Conservation (phyloP, 2,113 vertebrate species). For the Glaucomys volans region DNA sequence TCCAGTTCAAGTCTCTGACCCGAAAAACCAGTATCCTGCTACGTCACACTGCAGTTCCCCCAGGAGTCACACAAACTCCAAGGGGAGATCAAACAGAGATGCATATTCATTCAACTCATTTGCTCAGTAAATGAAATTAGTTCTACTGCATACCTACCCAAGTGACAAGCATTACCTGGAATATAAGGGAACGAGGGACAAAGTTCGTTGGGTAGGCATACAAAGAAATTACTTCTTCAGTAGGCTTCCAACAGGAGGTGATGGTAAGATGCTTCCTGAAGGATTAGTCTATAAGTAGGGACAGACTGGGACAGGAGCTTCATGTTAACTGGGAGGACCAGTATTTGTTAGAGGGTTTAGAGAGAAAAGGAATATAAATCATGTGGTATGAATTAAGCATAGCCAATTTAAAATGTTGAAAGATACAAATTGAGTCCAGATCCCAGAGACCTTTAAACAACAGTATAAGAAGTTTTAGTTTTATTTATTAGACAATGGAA, state of each 20-base stretch:
- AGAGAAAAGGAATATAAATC: background rate
- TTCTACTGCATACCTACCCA: background rate
- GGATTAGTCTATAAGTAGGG: too few relatives aligned
- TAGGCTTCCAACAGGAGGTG: background rate
- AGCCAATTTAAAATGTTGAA: background rate
- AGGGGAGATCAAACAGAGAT: background rate
- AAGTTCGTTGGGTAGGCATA: fast-evolving
- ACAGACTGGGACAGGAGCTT: background rate
- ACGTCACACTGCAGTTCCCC: background rate
- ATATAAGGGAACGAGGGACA: background rate
- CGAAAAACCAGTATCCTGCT: background rate
- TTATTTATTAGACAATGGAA: background rate
- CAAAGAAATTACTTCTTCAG: background rate
- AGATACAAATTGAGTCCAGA: background rate
- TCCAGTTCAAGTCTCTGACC: background rate
- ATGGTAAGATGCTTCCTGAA: background rate
- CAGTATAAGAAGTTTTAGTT: background rate
- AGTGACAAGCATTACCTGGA: background rate
- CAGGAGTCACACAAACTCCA: background rate
- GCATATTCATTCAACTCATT: background rate
- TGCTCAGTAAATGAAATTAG: background rate
- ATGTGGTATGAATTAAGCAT: background rate
- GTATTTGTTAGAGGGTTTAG: background rate
- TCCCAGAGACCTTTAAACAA: background rate
- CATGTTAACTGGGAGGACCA: background rate